Percentiles rank a stretch among this genome's conserved stretches.
These are phyloP conservation scores for Dicrurus megarhynchus DNA, from an alignment of 2,113 vertebrate species.

Conservation along the genomic window DNA sequence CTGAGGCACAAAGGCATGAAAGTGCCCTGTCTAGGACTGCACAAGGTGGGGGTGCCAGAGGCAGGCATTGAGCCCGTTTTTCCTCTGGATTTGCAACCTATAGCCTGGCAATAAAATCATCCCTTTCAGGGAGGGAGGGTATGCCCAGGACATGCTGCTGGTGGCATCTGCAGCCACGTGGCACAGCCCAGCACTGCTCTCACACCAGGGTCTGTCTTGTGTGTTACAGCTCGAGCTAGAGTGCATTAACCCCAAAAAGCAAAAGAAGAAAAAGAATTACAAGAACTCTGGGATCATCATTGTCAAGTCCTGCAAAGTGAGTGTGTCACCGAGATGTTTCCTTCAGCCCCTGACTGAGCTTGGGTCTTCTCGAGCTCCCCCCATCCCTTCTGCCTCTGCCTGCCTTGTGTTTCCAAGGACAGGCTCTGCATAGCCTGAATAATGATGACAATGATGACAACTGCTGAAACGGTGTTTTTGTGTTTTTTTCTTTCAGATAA, in stretches of 20 bases:
- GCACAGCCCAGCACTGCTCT: not conserved
- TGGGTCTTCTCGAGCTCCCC: accelerated
- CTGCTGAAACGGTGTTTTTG: not conserved
- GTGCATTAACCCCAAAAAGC: constrained; percentile 97
- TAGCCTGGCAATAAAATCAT: not conserved
- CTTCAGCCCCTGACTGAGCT: not conserved
- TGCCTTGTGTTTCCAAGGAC: not conserved
- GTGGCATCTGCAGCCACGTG: not conserved
- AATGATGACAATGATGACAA: not conserved
- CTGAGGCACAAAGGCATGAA: not conserved
- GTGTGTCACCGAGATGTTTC: not conserved
- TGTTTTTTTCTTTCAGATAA: constrained; percentile 78
- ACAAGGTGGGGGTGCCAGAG: not conserved
- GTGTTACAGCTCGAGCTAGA: constrained; percentile 89
- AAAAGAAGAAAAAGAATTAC: constrained; percentile 97
- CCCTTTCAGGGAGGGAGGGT: not conserved
- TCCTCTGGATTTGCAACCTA: not conserved
- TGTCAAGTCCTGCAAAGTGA: constrained; percentile 92
- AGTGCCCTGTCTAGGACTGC: not conserved
- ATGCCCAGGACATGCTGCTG: not conserved
- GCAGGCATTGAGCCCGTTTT: accelerated
- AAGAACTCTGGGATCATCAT: constrained; percentile 95
- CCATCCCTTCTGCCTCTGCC: not conserved
- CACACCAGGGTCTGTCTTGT: accelerated
- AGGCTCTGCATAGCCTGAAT: not conserved